Base-by-base conservation (phyloP, 1,140 invertebrate genomes). In the Centruroides sculpturatus region DNA sequence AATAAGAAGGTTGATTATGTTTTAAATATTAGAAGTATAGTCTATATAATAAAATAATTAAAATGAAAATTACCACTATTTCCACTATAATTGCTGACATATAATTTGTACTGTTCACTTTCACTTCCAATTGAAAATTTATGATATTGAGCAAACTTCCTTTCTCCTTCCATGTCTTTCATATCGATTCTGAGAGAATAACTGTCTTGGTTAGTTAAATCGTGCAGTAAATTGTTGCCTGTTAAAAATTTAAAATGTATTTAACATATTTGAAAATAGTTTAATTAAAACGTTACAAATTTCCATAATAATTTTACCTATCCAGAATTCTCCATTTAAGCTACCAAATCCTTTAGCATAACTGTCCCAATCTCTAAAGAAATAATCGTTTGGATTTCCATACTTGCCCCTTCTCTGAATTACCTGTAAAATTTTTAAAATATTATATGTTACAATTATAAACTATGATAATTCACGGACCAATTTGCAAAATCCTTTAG, bases 111-210 rank as follows among this genome's bases (percentile, higher is more conserved):
- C 0, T 78, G 77, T 62, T 85, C 81, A 13, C 73, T 68, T 67
- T 85, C 83, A 23, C 79, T 75, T 13, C 79, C 80, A 35, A 88
- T 74, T 11, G 78, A 79, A 67, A 87, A 87, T 5, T 79, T 71
- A 3, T 78, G 76, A 69, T 85, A 88, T 5, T 70, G 70, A 3
- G 83, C 85, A 51, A 73, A 74, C 47, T 76, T 79, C 6, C 64
- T 66, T 7, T 65, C 65, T n/a, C 70, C 70, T 5, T 77, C 67
- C 36, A 81, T 79, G 56, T 85, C 82, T 67, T 82, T 76, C 69
- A 87, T 70, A 41, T 82, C 79, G 47, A 87, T 78, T 51, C 79
- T 69, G 46, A 86, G 68, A 47, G 82, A 80, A 54, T 83, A 80
- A 47, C 71, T 70, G 13, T 69, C 66, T 66, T 75, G 69, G 56